Conservation (phyloP, 2,113 vertebrate genomes). For the Numida meleagris region DNA sequence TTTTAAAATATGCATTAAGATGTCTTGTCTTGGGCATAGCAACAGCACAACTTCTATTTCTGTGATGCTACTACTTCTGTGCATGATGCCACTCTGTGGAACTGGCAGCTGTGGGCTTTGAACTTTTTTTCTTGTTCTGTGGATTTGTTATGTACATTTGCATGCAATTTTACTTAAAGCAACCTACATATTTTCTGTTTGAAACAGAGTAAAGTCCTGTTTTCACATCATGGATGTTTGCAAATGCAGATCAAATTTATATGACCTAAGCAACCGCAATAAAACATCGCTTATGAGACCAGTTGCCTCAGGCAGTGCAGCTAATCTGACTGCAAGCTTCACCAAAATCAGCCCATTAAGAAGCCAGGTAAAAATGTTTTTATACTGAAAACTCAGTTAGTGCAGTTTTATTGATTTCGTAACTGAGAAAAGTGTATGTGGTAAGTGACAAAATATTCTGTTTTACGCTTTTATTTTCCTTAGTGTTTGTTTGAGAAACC, state of each 20-base stretch:
- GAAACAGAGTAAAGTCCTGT: slow-evolving; percentile 92
- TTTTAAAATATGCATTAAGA: not conserved
- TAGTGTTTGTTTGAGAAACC: not conserved
- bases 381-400: not conserved
- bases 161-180: not conserved
- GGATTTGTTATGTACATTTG: not conserved
- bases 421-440: not conserved
- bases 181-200: not conserved
- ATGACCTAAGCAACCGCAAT: slow-evolving; percentile 88
- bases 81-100: not conserved
- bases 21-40: not conserved
- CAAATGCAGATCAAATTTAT: slow-evolving; percentile 85
- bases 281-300: slow-evolving; percentile 90
- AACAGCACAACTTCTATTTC: not conserved
- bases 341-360: slow-evolving; percentile 90
- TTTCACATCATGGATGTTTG: slow-evolving; percentile 99
- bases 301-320: slow-evolving; percentile 79
- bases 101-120: not conserved
- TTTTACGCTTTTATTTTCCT: not conserved
- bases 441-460: not conserved
- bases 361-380: slow-evolving; percentile 83
- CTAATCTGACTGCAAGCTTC: slow-evolving; percentile 86
- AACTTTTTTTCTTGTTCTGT: not conserved
- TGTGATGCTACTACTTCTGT: not conserved
- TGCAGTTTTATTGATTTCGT: not conserved